Evolutionary conservation across 2,797 vertebrate species (phyloP), one percentile per base, ranked within the genome.

Genomic region (Arremon aurantiirostris): DNA sequence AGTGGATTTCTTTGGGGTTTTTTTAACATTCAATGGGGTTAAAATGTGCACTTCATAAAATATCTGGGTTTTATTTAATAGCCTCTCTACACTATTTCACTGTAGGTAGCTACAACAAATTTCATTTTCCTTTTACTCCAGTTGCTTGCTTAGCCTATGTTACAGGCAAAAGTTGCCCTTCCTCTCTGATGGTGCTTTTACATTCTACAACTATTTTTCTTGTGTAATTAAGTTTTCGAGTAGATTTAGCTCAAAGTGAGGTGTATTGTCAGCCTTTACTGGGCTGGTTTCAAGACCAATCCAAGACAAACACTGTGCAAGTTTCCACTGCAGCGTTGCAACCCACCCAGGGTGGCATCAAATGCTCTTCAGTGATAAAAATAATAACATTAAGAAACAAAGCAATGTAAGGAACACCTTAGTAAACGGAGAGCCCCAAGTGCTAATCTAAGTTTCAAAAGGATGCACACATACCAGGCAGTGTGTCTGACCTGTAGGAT

Each of bases 391-490:
- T 39, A 94, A 71, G 30, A 72, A 72, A 26, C 26, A 47, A 94
- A 92, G 8, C 18, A 46, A 50, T 46, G 23, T 26, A 53, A 76
- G 21, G 30, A 91, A 9, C 30, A 34, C 5, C 13, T 21, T 37
- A 60, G 70, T 32, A 37, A 79, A 46, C 18, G 63, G 34, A 87
- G 27, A 17, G 6, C 6, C 8, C 10, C 28, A 50, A 2, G 3
- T 49, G 34, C 3, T 70, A 23, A 65, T 82, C 12, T 49, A 8
- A 34, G 57, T 83, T 88, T 71, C 42, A 34, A 27, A 34, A 12
- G 16, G 23, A 34, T 3, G 3, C 13, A 27, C 24, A 35, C 6
- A 6, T 34, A 23, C 4, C 0, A 0, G 46, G 24, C 22, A 81
- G 77, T 42, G 39, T 61, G 50, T 65, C 18, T 72, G 27, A 46